Percentiles rank a stretch among this genome's conserved stretches.
These are phyloP conservation scores for Spilosoma lubricipeda DNA, from an alignment of 2,888 invertebrate species.

Conservation along the genomic window DNA sequence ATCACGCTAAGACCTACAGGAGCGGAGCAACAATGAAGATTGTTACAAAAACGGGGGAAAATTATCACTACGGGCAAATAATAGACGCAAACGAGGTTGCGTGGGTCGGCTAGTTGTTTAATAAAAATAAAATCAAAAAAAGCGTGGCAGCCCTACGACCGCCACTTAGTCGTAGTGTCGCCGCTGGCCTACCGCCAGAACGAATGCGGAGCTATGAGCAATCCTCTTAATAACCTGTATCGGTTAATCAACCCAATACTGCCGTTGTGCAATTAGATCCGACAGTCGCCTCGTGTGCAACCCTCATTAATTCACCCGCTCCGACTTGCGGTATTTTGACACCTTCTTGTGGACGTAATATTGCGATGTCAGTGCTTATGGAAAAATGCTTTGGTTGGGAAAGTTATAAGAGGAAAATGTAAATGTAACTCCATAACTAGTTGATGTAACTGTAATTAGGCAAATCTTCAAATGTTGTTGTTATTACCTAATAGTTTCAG, in stretches of 20 bases:
- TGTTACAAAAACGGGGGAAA: too few relatives aligned
- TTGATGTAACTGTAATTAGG: neutral
- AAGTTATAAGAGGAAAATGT: neutral
- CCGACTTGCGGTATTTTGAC: constrained; percentile 38
- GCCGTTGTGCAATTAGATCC: constrained; percentile 67
- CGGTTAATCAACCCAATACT: constrained; percentile 82
- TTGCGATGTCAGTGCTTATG: constrained; percentile 5
- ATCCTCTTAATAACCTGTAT: constrained; percentile 79
- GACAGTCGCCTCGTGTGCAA: constrained; percentile 41
- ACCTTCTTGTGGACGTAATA: constrained; percentile 13
- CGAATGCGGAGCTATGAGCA: constrained; percentile 78
- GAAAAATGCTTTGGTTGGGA: neutral
- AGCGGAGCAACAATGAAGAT: too few relatives aligned
- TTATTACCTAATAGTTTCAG: neutral
- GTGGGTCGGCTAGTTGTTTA: too few relatives aligned
- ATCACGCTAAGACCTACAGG: too few relatives aligned
- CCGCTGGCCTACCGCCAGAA: constrained; percentile 75
- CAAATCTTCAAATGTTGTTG: neutral
- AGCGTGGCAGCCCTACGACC: constrained; percentile 41
- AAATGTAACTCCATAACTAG: neutral
- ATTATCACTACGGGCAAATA: too few relatives aligned
- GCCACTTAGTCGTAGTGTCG: constrained; percentile 57
- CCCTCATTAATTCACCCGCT: constrained; percentile 44
- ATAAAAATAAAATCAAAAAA: neutral
- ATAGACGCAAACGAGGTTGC: too few relatives aligned